Conservation (phyloP, 1,140 invertebrate species). For the Kradibia gibbosae region DNA sequence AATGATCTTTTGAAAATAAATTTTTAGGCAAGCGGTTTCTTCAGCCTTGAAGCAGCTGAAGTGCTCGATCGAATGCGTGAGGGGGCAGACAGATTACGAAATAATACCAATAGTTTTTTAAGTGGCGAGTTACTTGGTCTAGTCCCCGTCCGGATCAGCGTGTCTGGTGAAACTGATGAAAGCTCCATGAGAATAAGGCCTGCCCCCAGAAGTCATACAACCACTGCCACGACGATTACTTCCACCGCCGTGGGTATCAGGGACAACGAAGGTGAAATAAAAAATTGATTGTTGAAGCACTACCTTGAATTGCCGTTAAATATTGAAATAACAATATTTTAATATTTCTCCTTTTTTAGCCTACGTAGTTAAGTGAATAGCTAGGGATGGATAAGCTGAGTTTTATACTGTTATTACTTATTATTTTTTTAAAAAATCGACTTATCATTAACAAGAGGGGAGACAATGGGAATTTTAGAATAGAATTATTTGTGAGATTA, state of each 20-base stretch:
- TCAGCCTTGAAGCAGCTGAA: constrained; percentile 75
- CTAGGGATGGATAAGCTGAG: too few relatives aligned
- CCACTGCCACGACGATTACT: not conserved
- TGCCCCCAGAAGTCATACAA: constrained; percentile 56
- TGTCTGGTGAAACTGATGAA: constrained; percentile 71
- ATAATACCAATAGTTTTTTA: constrained; percentile 85
- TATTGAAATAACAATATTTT: too few relatives aligned
- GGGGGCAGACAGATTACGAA: constrained; percentile 80
- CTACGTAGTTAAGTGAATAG: too few relatives aligned
- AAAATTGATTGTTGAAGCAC: too few relatives aligned
- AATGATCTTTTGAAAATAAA: constrained; percentile 20
- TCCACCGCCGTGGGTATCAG: not conserved
- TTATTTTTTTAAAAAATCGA: too few relatives aligned
- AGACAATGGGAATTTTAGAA: too few relatives aligned
- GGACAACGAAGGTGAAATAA: not conserved
- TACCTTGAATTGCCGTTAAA: too few relatives aligned
- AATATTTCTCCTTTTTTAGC: too few relatives aligned
- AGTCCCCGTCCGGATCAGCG: constrained; percentile 72
- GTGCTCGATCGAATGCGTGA: constrained; percentile 78
- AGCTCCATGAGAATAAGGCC: constrained; percentile 67
- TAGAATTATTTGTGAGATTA: too few relatives aligned
- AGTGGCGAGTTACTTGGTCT: constrained; percentile 78
- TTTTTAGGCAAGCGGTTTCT: constrained; percentile 63
- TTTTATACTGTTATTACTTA: too few relatives aligned
- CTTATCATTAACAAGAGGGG: too few relatives aligned